Evolutionary conservation across 1,140 invertebrate genomes (phyloP), one percentile per base, ranked within the genome.

Genomic region (Danaus melanippus): DNA sequence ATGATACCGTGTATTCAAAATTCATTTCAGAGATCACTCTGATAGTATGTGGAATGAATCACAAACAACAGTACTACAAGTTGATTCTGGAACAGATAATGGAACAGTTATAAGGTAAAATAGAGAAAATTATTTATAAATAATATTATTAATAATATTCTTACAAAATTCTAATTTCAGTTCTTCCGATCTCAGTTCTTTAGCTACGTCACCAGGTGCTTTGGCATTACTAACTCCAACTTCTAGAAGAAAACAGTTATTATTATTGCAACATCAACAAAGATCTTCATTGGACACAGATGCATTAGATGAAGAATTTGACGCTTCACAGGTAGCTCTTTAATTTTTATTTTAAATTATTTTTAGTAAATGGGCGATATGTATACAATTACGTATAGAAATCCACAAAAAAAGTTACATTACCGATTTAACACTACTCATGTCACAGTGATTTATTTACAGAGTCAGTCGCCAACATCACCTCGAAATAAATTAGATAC

Each of bases 41-140:
- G 93, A 95, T 76, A 93, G 93, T 41, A 92, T 93, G 69, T 95
- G 94, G 94, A 95, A 95, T 82, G 94, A 95, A 86, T 95, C 93
- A 10, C 93, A 95, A 84, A 92, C 92, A 1, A 95, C 94, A 1
- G 93, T 95, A 10, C 85, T 95, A 21, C 93, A 93, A 76, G 91
- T 91, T 1, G 93, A 93, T 73, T 92, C 92, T 11, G 90, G 90
- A 32, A 90, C 90, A 41, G 90, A 91, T 58, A 90, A 90, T 75
- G 89, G 89, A 52, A 90, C 89, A 9, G 88, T 88, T 9, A 74
- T 90, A 55, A 88, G 87, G 87, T 88, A 69, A 49, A 46, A 12
- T 12, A 53, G n/a, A 41, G 4, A 46, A n/a, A 45, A 41, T 10
- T 42, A 47, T 6, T n/a, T 43, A 42, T 41, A 41, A 50, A 21